A percentile compares a stretch with the other conserved stretches of the same genome.
These are phyloP conservation scores for Aphelocoma californica DNA, from an alignment of 2,797 vertebrate species.

Conservation along the genomic window DNA sequence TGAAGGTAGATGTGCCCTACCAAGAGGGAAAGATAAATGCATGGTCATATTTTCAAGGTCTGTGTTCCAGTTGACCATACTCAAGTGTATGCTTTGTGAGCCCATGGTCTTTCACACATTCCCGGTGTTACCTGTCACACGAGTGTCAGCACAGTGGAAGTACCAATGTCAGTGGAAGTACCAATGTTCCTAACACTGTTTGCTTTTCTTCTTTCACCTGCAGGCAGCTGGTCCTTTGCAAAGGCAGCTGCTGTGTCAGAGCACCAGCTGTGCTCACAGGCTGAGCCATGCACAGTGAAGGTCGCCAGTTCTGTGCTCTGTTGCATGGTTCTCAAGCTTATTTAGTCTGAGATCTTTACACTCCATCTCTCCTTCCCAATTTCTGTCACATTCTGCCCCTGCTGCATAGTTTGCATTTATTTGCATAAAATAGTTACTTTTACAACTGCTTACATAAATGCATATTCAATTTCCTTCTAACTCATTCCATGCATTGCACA, in stretches of 20 bases:
- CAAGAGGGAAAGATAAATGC: background rate
- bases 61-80: background rate
- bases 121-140: background rate
- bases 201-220: background rate
- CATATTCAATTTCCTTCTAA: background rate
- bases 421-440: background rate
- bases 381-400: background rate
- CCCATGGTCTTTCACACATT: background rate
- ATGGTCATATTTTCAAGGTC: background rate
- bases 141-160: fast-evolving
- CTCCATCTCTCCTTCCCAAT: background rate
- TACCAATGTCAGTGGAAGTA: background rate
- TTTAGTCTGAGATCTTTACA: background rate
- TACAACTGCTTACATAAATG: background rate
- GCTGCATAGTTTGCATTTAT: background rate
- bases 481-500: background rate
- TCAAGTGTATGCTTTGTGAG: background rate
- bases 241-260: background rate
- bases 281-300: fast-evolving
- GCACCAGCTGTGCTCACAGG: fast-evolving
- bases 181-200: background rate
- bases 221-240: background rate
- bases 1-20: background rate
- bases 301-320: background rate
- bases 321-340: background rate